phyloP scores from a whole-genome alignment of 2,797 vertebrate species.

The Eidolon dupreanum region DNA sequence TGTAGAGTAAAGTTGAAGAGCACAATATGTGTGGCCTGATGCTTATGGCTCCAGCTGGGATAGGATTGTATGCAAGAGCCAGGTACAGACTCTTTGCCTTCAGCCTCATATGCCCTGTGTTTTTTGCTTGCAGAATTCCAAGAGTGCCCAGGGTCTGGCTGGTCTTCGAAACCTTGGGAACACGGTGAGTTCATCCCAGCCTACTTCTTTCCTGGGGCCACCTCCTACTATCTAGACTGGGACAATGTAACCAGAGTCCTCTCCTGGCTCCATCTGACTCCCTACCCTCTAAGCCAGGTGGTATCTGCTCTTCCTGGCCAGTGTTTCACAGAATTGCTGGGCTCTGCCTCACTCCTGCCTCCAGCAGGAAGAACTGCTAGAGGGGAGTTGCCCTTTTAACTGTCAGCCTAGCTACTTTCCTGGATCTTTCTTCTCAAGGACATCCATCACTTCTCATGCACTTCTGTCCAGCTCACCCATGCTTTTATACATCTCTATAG shows the following conservation, averaged over 20 bases:
- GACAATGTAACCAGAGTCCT: neutral
- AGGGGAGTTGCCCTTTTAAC: slow-evolving; percentile 27
- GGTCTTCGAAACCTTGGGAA: slow-evolving; percentile 98
- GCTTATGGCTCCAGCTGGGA: neutral
- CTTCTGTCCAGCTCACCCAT: neutral
- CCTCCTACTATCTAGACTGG: neutral
- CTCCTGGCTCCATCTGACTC: neutral
- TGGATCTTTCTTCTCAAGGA: neutral
- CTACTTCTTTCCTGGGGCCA: neutral
- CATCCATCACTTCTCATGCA: neutral
- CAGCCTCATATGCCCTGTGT: neutral
- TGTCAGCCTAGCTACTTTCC: neutral
- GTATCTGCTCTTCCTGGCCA: neutral
- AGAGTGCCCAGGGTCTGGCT: slow-evolving; percentile 94
- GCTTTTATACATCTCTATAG: neutral
- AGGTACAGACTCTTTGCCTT: neutral
- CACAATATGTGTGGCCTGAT: neutral
- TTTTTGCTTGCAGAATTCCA: slow-evolving; percentile 92
- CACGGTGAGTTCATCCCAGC: slow-evolving; percentile 91
- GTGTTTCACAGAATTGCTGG: neutral
- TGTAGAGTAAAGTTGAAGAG: neutral
- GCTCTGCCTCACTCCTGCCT: neutral
- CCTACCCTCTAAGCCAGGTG: neutral
- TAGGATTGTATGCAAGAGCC: neutral
- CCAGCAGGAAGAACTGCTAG: neutral